These are phyloP conservation scores for Sylvilagus bachmani DNA, from an alignment of 2,113 vertebrate species.

Conservation along the genomic window DNA sequence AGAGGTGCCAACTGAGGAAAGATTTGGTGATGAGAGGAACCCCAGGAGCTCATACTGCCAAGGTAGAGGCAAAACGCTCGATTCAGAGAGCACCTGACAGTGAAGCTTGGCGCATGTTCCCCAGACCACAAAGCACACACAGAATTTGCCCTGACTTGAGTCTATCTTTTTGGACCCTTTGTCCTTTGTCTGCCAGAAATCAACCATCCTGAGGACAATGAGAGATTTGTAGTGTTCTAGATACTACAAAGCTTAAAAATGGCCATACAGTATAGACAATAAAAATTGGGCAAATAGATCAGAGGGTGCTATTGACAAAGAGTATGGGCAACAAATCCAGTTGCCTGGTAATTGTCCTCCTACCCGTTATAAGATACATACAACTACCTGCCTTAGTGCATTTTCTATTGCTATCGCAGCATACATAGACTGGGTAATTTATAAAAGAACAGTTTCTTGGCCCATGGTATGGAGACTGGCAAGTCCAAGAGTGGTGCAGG, in stretches of 20 bases:
- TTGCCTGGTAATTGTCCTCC: not conserved
- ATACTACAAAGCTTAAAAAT: not conserved
- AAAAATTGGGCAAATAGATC: not conserved
- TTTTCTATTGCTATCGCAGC: no score
- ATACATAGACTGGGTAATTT: no score
- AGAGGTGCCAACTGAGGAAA: not conserved
- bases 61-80: no score
- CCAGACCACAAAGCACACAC: not conserved
- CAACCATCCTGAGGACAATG: not conserved
- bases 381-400: no score
- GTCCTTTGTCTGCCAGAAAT: not conserved
- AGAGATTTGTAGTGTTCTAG: not conserved
- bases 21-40: not conserved
- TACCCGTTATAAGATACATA: not conserved
- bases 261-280: not conserved
- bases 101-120: not conserved
- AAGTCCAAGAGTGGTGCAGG: no score
- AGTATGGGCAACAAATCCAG: not conserved
- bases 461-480: no score
- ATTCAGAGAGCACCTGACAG: rapidly evolving
- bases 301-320: not conserved
- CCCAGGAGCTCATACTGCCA: not conserved
- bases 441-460: no score
- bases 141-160: not conserved
- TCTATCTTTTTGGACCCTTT: not conserved